Percentiles rank a stretch among this genome's conserved stretches.
phyloP scores from a whole-genome alignment of 2,888 invertebrate species.

The Cancer borealis region DNA sequence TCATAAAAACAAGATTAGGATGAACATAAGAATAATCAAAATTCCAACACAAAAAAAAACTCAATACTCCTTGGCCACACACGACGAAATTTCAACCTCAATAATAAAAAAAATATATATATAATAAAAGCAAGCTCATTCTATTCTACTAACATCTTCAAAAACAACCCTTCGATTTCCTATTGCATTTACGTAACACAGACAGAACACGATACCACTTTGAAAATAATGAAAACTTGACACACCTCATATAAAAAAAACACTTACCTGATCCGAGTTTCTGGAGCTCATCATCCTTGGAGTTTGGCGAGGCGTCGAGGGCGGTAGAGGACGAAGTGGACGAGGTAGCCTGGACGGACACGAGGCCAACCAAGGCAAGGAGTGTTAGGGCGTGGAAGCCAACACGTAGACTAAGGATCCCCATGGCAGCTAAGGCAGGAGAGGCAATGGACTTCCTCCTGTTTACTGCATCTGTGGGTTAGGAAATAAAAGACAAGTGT shows the following conservation, averaged over 20 bases:
- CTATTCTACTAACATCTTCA: no score
- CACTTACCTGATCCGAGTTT: slow-evolving; percentile 12
- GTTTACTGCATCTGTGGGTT: slow-evolving; percentile 2
- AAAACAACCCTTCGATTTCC: no score
- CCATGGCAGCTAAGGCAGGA: not conserved
- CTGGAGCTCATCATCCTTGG: slow-evolving; percentile 15
- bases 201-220: no score
- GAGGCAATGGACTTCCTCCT: not conserved
- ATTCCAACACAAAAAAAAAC: no score
- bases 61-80: no score
- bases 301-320: not conserved
- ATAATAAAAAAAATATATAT: no score
- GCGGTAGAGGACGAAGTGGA: not conserved
- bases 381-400: not conserved
- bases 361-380: not conserved
- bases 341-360: slow-evolving; percentile 15
- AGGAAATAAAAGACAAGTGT: not conserved
- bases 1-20: no score
- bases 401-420: not conserved
- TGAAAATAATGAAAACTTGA: not conserved
- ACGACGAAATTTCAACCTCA: no score
- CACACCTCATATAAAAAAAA: not conserved
- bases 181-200: no score
- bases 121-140: no score
- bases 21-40: no score